A percentile compares a stretch with the other conserved stretches of the same genome.
Evolutionary conservation across 2,113 vertebrate species (phyloP).

Genomic region (Aramus guarauna): DNA sequence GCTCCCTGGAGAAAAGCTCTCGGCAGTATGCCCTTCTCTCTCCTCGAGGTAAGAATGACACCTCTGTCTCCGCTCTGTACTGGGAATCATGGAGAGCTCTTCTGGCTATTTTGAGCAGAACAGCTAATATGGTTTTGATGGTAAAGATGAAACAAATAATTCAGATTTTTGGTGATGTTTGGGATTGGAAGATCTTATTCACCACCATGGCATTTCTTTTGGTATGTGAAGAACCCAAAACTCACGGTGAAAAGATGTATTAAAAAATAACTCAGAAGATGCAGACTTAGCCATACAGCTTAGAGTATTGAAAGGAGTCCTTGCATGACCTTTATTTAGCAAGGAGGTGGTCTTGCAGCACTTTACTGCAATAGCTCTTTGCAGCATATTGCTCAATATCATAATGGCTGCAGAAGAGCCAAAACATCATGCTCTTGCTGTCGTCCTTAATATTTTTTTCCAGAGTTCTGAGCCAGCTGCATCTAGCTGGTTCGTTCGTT

Average conservation of each 20-base stretch:
- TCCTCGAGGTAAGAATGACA: not conserved
- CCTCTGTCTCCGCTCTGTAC: not conserved
- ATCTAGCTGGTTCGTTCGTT: not conserved
- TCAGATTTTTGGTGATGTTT: not conserved
- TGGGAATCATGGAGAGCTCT: not conserved
- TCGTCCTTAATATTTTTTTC: conserved; percentile 37
- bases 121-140: not conserved
- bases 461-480: conserved; percentile 8
- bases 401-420: conserved; percentile 1
- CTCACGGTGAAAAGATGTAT: not conserved
- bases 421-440: not conserved
- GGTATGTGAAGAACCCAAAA: not conserved
- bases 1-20: not conserved
- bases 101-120: not conserved
- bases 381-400: conserved; percentile 20
- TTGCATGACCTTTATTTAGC: not conserved
- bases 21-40: not conserved
- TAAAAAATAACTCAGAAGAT: not conserved
- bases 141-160: not conserved
- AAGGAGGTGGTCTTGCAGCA: conserved; percentile 6
- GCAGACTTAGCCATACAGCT: not conserved
- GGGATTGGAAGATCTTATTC: not conserved
- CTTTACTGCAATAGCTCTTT: conserved; percentile 2
- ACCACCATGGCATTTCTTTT: not conserved
- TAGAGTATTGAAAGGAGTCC: not conserved